These are phyloP conservation scores for Chrysochloris asiatica DNA, from an alignment of 2,113 vertebrate species.

Conservation along the genomic window DNA sequence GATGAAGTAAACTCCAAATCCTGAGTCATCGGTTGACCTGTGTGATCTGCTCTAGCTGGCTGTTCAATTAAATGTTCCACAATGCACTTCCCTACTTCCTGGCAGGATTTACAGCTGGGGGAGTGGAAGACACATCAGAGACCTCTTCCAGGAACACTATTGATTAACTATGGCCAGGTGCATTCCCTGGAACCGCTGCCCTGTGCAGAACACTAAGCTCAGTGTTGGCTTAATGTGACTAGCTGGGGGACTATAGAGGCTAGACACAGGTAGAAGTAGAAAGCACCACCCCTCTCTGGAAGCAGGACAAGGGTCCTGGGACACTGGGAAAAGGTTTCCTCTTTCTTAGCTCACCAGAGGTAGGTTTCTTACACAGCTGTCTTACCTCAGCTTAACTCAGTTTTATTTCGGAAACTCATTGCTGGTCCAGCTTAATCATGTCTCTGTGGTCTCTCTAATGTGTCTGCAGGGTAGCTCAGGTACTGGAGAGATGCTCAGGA, in stretches of 20 bases:
- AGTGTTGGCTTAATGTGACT: fast-evolving
- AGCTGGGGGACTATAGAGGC: too few species aligned
- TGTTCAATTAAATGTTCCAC: neutral
- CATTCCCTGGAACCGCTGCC: neutral
- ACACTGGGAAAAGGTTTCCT: neutral
- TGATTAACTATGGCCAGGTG: neutral
- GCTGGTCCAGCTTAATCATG: neutral
- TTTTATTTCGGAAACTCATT: neutral
- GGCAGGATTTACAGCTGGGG: neutral
- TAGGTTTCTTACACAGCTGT: neutral
- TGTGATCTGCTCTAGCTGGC: neutral
- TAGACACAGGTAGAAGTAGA: too few species aligned
- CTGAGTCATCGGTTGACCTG: constrained; percentile 50
- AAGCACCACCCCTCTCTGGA: neutral
- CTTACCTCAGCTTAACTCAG: neutral
- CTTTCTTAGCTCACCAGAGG: neutral
- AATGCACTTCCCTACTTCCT: constrained; percentile 50
- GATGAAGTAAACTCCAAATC: neutral
- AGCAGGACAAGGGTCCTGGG: neutral
- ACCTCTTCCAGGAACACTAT: constrained; percentile 26
- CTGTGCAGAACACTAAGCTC: neutral
- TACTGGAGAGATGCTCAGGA: neutral
- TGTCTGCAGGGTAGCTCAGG: too few species aligned
- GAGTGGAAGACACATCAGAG: neutral
- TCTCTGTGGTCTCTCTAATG: neutral